Evolutionary conservation across 1,140 invertebrate species (phyloP).

Genomic region (Diuraphis noxia): DNA sequence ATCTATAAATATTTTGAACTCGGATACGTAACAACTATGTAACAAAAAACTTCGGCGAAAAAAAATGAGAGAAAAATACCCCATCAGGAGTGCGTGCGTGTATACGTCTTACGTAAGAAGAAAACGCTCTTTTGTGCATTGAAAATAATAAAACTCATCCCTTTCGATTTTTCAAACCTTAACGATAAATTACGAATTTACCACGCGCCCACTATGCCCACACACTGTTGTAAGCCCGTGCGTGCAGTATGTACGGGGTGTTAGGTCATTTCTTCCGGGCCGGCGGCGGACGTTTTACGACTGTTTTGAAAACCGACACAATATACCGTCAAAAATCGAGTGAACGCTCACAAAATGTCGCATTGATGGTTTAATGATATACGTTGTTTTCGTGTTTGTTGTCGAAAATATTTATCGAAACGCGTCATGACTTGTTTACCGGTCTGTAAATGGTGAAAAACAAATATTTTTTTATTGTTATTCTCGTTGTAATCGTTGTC

Average conservation of each 20-base stretch:
- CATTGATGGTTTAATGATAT: constrained; percentile 7
- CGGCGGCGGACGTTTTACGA: not conserved
- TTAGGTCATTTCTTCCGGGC: not conserved
- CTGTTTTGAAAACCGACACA: constrained; percentile 4
- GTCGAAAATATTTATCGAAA: not conserved
- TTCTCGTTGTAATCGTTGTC: not conserved
- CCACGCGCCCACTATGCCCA: not conserved
- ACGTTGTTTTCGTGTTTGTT: not conserved
- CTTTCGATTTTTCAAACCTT: not conserved
- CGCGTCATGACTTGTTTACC: not conserved
- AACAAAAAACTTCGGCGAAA: not conserved
- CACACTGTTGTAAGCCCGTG: not conserved
- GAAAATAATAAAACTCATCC: not conserved
- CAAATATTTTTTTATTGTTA: not conserved
- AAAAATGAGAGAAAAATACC: not conserved
- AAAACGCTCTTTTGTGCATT: not conserved
- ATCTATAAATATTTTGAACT: not conserved
- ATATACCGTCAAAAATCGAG: not conserved
- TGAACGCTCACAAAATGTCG: not conserved
- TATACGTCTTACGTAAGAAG: not conserved
- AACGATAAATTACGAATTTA: constrained; percentile 39
- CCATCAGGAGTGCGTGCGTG: not conserved
- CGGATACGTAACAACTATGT: not conserved
- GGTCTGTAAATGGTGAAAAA: not conserved
- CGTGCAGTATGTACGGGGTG: not conserved